Percentiles rank a stretch among this genome's conserved stretches.
These are phyloP conservation scores for Kryptolebias marmoratus DNA, from an alignment of 2,113 vertebrate genomes.

Conservation along the genomic window DNA sequence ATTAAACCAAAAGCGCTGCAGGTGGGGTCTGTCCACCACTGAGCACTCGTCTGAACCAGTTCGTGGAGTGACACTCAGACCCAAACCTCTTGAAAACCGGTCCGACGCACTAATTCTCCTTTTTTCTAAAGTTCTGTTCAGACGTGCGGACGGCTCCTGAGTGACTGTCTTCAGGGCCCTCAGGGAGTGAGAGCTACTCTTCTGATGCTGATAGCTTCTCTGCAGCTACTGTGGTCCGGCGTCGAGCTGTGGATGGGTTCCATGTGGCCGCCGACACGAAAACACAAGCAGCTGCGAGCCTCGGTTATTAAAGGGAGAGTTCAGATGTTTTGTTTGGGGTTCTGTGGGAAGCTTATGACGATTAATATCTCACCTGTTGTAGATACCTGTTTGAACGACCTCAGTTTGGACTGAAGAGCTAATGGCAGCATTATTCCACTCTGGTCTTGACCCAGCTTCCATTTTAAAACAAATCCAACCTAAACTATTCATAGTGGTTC, in stretches of 20 bases:
- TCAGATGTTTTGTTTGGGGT: slow-evolving; percentile 15
- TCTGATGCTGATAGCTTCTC: slow-evolving; percentile 41
- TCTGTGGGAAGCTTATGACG: neutral
- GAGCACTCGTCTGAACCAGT: slow-evolving; percentile 44
- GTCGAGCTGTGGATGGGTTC: slow-evolving; percentile 30
- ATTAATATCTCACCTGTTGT: too few species aligned
- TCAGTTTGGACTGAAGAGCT: too few species aligned
- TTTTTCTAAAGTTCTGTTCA: slow-evolving; percentile 6
- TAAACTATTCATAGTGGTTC: too few species aligned
- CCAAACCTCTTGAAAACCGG: neutral
- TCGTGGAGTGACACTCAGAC: neutral
- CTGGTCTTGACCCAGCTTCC: too few species aligned
- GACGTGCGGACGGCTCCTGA: slow-evolving; percentile 14
- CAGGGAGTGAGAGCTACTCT: slow-evolving; percentile 16
- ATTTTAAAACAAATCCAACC: too few species aligned
- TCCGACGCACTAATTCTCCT: slow-evolving; percentile 4
- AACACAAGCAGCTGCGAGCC: neutral
- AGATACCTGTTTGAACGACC: too few species aligned
- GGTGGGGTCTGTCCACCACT: slow-evolving; percentile 28
- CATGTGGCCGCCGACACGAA: slow-evolving; percentile 37
- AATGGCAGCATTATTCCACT: too few species aligned
- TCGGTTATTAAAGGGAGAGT: slow-evolving; percentile 2
- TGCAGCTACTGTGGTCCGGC: slow-evolving; percentile 48
- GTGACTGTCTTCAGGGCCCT: slow-evolving; percentile 13
- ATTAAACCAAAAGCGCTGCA: slow-evolving; percentile 40